Conservation (phyloP, 2,113 vertebrate genomes). For the Campylomormyrus numenius region DNA sequence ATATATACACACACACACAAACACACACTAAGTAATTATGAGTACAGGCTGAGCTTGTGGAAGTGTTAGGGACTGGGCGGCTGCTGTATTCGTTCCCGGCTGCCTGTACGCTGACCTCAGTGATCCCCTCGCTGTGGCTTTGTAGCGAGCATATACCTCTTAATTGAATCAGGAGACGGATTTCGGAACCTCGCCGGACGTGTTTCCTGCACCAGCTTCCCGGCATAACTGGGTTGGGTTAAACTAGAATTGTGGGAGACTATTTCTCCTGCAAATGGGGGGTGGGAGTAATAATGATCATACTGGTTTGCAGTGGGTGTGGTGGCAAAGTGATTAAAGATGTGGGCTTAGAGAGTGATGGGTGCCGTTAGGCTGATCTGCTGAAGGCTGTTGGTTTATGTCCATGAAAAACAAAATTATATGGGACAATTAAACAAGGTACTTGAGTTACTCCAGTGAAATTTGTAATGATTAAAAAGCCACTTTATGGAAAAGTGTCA, state of each 20-base stretch:
- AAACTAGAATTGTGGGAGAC: background rate
- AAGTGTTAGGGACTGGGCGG: background rate
- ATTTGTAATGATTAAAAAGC: background rate
- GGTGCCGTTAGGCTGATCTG: background rate
- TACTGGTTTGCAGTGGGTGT: background rate
- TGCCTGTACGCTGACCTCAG: background rate
- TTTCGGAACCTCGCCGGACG: background rate
- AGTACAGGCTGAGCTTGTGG: background rate
- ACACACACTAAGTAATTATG: background rate
- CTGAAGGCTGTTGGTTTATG: background rate
- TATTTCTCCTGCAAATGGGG: background rate
- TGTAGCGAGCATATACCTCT: background rate
- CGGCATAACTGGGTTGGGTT: background rate
- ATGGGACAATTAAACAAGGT: background rate
- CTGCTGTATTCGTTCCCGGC: background rate
- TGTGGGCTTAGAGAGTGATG: background rate
- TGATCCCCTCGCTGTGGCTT: background rate
- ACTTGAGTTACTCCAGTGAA: background rate
- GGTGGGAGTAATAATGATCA: background rate
- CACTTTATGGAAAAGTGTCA: background rate
- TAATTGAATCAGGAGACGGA: background rate
- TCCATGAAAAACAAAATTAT: background rate
- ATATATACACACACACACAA: too few species aligned
- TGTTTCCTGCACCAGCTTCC: background rate
- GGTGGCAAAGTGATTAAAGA: background rate